These are phyloP conservation scores for Anoncus sp. DNA, from an alignment of 2,888 invertebrate species.

Conservation along the genomic window DNA sequence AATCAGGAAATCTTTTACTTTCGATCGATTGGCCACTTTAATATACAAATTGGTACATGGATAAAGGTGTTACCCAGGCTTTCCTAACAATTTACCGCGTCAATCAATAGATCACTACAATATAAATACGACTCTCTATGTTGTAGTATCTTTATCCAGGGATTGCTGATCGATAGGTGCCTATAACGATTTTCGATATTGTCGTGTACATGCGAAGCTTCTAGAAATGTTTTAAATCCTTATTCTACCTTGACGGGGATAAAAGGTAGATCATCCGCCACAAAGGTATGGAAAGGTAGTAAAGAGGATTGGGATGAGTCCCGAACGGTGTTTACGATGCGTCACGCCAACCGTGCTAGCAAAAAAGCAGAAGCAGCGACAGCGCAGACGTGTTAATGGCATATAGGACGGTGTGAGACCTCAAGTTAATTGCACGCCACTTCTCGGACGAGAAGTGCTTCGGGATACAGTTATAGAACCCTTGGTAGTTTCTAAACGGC, in stretches of 20 bases:
- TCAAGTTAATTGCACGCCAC: constrained; percentile 74
- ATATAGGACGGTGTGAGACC: constrained; percentile 66
- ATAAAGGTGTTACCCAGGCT: no score
- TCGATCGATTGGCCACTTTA: no score
- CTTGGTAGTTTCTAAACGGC: constrained; percentile 11
- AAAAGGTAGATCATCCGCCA: constrained; percentile 1
- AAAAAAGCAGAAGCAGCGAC: constrained; percentile 40
- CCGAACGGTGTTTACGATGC: constrained; percentile 24
- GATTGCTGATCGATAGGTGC: neutral
- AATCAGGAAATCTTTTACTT: no score
- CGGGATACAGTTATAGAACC: neutral
- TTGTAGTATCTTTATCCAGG: no score
- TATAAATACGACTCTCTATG: no score
- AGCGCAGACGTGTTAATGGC: constrained; percentile 72
- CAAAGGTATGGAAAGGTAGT: neutral
- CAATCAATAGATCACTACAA: no score
- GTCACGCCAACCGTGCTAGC: constrained; percentile 8
- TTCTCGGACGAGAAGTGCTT: constrained; percentile 13
- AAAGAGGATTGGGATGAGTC: neutral
- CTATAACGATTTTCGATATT: neutral
- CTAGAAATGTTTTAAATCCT: neutral
- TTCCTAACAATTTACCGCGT: no score
- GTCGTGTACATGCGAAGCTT: neutral
- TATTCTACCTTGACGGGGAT: neutral
- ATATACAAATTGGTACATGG: no score